A percentile compares a stretch with the other conserved stretches of the same genome.
These are phyloP conservation scores for Semotilus atromaculatus DNA, from an alignment of 2,797 vertebrate species.

Conservation along the genomic window DNA sequence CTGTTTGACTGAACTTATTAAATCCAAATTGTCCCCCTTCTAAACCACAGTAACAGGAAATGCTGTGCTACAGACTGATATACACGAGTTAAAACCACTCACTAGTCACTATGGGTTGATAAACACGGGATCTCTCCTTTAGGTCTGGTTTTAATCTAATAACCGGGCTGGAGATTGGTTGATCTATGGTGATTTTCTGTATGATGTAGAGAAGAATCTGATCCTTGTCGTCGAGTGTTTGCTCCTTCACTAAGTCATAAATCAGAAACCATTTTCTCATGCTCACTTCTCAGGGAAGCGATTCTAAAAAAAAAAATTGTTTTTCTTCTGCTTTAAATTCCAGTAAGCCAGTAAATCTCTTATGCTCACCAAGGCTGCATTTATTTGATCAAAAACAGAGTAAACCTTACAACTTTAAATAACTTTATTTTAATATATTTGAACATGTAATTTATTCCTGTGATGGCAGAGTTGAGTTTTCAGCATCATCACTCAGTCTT, in stretches of 20 bases:
- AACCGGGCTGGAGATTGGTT: neutral
- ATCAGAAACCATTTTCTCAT: slow-evolving; percentile 9
- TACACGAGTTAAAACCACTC: neutral
- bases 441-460: neutral
- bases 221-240: neutral
- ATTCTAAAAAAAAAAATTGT: neutral
- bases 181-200: slow-evolving; percentile 1
- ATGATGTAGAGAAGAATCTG: neutral
- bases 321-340: slow-evolving; percentile 2
- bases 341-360: neutral
- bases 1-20: neutral
- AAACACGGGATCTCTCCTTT: slow-evolving; percentile 29
- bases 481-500: neutral
- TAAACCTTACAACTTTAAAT: neutral
- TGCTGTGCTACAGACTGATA: neutral
- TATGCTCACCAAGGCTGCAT: neutral
- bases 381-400: neutral
- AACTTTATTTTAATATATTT: neutral
- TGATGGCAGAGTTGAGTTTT: neutral
- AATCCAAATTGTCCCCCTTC: neutral
- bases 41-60: neutral
- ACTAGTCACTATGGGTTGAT: neutral
- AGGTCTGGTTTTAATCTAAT: slow-evolving; percentile 7
- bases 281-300: neutral
- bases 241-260: neutral